A percentile compares a stretch with the other conserved stretches of the same genome.
Evolutionary conservation across 2,797 vertebrate species (phyloP).

Genomic region (Hafferia zeledoni): DNA sequence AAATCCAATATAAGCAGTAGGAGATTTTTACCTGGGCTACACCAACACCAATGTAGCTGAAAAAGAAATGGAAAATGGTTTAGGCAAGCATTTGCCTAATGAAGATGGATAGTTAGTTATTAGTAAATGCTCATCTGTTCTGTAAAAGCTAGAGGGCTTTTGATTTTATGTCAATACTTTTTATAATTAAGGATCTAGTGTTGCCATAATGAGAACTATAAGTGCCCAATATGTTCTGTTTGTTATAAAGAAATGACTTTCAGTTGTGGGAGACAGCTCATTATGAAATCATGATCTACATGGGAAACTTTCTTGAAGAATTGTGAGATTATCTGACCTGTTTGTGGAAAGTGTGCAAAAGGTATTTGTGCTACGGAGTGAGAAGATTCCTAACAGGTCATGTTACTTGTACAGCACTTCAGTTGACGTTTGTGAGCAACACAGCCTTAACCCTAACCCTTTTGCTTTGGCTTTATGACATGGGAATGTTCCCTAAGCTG

Average conservation of each 20-base stretch:
- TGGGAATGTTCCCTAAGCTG: conserved; percentile 71
- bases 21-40: conserved; percentile 59
- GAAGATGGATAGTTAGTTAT: conserved; percentile 38
- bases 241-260: conserved; percentile 65
- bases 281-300: conserved; percentile 55
- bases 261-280: conserved; percentile 55
- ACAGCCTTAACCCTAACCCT: conserved; percentile 77
- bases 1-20: conserved; percentile 41
- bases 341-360: conserved; percentile 46
- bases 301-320: conserved; percentile 52
- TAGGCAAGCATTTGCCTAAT: conserved; percentile 41
- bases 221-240: conserved; percentile 83
- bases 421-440: conserved; percentile 74
- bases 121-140: conserved; percentile 58
- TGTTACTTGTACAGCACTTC: conserved; percentile 74
- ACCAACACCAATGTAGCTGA: conserved; percentile 47
- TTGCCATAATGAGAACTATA: conserved; percentile 88
- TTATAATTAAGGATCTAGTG: conserved; percentile 79
- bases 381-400: conserved; percentile 39
- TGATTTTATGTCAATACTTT: conserved; percentile 71
- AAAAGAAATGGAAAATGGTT: conserved; percentile 23
- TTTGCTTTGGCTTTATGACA: conserved; percentile 75
- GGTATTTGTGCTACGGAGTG: conserved; percentile 3
- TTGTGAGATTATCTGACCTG: conserved; percentile 44
- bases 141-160: conserved; percentile 73